Percentiles rank a stretch among this genome's conserved stretches.
These are phyloP conservation scores for Sebastes wilsoni DNA, from an alignment of 2,797 vertebrate genomes.

Conservation along the genomic window DNA sequence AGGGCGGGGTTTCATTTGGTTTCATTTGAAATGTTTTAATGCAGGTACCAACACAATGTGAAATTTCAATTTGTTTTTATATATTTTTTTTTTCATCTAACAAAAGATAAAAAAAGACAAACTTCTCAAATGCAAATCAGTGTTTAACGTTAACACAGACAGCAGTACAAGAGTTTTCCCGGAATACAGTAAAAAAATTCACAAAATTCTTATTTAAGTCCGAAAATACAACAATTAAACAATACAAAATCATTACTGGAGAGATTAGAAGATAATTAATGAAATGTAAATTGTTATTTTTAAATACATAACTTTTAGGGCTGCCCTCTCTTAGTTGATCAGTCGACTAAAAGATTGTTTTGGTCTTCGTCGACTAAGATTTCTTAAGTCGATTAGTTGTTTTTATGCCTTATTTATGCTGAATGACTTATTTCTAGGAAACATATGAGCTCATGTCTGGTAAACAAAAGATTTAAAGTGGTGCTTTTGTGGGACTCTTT, in stretches of 20 bases:
- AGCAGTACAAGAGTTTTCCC: neutral
- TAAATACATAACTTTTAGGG: neutral
- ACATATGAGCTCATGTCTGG: too few species aligned
- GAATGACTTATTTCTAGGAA: too few species aligned
- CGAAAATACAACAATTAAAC: neutral
- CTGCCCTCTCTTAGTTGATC: too few species aligned
- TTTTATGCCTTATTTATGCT: too few species aligned
- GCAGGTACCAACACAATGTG: neutral
- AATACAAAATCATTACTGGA: neutral
- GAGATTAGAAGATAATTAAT: neutral
- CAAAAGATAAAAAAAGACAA: neutral
- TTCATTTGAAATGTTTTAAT: slow-evolving; percentile 10
- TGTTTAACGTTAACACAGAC: neutral
- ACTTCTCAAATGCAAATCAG: neutral
- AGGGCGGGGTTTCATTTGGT: neutral
- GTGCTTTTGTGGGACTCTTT: too few species aligned
- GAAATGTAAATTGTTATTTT: neutral
- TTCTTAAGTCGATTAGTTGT: too few species aligned
- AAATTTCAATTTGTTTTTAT: neutral
- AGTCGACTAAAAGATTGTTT: too few species aligned
- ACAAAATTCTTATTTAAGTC: neutral
- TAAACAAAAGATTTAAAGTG: too few species aligned
- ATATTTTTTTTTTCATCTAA: neutral
- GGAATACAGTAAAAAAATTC: neutral
- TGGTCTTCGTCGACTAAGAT: too few species aligned